Base-by-base conservation (phyloP, 92 coral and sea anemone genomes). In the Epizoanthus rinbou region DNA sequence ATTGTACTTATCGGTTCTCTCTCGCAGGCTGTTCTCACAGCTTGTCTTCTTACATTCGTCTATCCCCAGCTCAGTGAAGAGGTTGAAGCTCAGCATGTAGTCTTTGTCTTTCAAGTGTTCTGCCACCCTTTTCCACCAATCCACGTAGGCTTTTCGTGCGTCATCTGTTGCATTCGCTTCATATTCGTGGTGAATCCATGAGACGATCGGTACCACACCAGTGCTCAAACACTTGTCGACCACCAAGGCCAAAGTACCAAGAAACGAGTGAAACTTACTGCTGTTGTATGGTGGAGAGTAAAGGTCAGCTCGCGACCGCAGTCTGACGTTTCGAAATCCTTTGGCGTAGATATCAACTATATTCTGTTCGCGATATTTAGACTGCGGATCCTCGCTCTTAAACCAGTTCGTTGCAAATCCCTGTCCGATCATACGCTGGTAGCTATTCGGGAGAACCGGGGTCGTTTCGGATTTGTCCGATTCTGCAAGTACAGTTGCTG, bases 51-150 rank as follows among this genome's bases (percentile, higher is more conserved):
- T 75, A 13, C 92, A 90, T 0, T 10, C 87, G 64, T 87, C 93
- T 6, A 82, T 23, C 1, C 95, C 95, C 57, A 92, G 86, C 86
- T 92, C 95, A 21, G 95, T 92, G 59, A 92, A 92, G n/a, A 92
- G 90, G 68, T 92, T 92, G 74, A 92, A 92, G 45, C 95, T 80
- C 16, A 92, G 86, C 33, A 85, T 65, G 57, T 92, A 89, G 83
- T 89, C 84, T 71, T 65, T 92, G 70, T 90, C 74, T 79, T 69
- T 87, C 0, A 92, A 56, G 37, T 81, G 79, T 3, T 58, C 57
- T 14, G 95, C 95, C 39, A 92, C 95, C 22, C 59, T 69, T 13
- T 82, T 81, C 93, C 95, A 92, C 95, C 95, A 92, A 6, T 71
- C 33, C 33, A 92, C 73, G 57, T 90, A 92, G 69, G 74, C 72